These are phyloP conservation scores for Bombus superbus DNA, from an alignment of 1,140 invertebrate species.

Conservation along the genomic window DNA sequence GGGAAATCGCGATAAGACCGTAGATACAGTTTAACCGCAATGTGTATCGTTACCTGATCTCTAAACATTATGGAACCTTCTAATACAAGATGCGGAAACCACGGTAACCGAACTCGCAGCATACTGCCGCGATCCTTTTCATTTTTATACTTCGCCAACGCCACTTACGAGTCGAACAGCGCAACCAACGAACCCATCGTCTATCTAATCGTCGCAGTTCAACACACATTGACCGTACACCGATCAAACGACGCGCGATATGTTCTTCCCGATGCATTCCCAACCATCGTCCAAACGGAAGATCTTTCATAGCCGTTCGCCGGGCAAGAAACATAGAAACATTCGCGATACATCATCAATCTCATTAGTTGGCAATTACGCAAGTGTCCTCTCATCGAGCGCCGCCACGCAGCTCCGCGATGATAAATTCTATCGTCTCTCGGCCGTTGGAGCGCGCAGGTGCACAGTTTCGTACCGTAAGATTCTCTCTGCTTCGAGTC, in stretches of 20 bases:
- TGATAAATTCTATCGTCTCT: constrained; percentile 22
- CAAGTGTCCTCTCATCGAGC: constrained; percentile 1
- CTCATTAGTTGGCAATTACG: constrained; percentile 10
- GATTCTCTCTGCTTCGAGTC: not conserved
- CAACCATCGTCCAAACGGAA: not conserved
- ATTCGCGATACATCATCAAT: constrained; percentile 11
- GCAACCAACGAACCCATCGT: not conserved
- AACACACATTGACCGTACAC: not conserved
- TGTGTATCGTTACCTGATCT: not conserved
- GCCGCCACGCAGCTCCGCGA: not conserved
- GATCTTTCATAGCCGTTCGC: not conserved
- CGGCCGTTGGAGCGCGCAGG: constrained; percentile 16
- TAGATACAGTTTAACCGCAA: not conserved
- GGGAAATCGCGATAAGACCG: not conserved
- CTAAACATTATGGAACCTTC: not conserved
- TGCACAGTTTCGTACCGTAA: constrained; percentile 49
- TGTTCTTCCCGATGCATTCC: not conserved
- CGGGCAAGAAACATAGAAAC: not conserved
- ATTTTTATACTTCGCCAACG: not conserved
- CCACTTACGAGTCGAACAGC: not conserved
- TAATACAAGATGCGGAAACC: not conserved
- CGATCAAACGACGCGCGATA: not conserved
- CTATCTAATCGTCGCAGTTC: not conserved
- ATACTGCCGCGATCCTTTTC: not conserved
- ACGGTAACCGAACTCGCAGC: not conserved